phyloP scores from a whole-genome alignment of 2,888 invertebrate genomes.

The Dioctria rufipes region DNA sequence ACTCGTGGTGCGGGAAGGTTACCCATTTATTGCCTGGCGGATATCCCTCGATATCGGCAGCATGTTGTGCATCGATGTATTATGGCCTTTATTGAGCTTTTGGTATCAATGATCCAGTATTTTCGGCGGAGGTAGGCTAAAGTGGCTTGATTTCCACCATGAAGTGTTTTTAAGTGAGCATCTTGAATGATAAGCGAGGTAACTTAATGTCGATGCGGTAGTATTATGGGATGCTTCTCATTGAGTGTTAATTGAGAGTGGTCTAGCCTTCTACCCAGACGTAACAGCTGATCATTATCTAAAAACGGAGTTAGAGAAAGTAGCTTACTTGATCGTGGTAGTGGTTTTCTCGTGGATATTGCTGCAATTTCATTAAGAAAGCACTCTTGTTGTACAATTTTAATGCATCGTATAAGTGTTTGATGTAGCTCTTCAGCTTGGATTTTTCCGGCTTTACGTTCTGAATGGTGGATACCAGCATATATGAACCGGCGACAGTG shows the following conservation, averaged over 20 bases:
- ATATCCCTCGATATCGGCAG: too few species aligned
- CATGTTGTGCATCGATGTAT: too few species aligned
- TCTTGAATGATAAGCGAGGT: too few species aligned
- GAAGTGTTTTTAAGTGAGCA: too few species aligned
- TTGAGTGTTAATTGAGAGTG: not conserved
- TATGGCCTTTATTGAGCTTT: too few species aligned
- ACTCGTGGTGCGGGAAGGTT: too few species aligned
- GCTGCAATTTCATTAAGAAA: not conserved
- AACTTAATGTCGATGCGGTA: too few species aligned
- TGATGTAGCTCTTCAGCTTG: not conserved
- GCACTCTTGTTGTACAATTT: not conserved
- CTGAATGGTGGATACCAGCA: not conserved
- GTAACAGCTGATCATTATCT: not conserved
- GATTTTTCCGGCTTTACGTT: not conserved
- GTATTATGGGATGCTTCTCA: not conserved
- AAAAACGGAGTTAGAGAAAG: not conserved
- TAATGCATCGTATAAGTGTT: not conserved
- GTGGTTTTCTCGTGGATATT: not conserved
- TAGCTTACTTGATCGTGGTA: not conserved
- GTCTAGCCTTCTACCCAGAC: not conserved
- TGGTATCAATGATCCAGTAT: too few species aligned
- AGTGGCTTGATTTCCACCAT: too few species aligned
- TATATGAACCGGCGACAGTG: not conserved
- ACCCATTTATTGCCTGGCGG: too few species aligned
- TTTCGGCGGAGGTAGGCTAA: too few species aligned